A percentile compares a stretch with the other conserved stretches of the same genome.
phyloP scores from a whole-genome alignment of 2,113 vertebrate genomes.

The Gobio gobio region DNA sequence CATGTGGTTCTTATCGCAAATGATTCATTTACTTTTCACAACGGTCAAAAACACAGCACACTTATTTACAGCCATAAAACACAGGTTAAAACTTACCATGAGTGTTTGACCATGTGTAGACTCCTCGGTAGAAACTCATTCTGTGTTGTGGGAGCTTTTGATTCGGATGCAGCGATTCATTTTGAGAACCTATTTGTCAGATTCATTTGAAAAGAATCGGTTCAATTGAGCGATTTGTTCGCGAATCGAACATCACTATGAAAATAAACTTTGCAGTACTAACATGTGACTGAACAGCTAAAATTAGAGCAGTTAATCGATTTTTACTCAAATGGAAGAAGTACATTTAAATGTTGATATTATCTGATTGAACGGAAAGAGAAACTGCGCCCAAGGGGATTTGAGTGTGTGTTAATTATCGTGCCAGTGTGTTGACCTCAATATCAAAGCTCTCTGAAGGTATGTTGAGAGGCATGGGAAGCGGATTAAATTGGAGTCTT shows the following conservation, averaged over 20 bases:
- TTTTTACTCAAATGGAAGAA: constrained; percentile 24
- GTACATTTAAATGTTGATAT: constrained; percentile 46
- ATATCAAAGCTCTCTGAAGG: constrained; percentile 58
- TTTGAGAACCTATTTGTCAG: background rate
- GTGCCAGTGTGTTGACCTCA: constrained; percentile 57
- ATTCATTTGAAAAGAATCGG: background rate
- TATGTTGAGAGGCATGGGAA: constrained; percentile 44
- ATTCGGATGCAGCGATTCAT: background rate
- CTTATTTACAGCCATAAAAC: background rate
- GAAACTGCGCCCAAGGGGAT: constrained; percentile 18
- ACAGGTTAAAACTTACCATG: background rate
- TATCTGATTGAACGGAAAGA: constrained; percentile 48
- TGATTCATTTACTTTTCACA: background rate
- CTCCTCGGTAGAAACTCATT: background rate
- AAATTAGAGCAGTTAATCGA: constrained; percentile 55
- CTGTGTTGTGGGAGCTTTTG: background rate
- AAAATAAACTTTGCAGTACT: background rate
- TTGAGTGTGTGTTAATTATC: constrained; percentile 57
- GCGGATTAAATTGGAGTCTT: constrained; percentile 36
- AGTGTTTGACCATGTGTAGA: too few relatives aligned
- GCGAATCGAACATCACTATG: background rate
- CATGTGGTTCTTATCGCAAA: background rate
- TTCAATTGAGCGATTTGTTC: background rate
- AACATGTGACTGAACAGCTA: background rate
- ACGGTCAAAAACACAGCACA: background rate